Percentiles rank a stretch among this genome's conserved stretches.
Conservation (phyloP, 2,888 invertebrate genomes). For the Micropterix aruncella region DNA sequence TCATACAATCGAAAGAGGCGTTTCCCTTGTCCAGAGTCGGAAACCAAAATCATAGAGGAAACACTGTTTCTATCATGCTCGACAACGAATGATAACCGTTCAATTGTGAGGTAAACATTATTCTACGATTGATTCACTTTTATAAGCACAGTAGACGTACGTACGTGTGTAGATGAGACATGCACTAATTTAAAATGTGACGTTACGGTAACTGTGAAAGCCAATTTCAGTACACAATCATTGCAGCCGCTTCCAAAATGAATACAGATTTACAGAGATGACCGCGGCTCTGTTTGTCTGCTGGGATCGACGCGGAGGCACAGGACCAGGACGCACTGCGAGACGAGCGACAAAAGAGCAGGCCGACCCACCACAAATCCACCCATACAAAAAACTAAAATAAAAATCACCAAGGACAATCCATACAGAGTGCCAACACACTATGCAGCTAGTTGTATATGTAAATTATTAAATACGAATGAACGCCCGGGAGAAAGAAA, state of each 20-base stretch:
- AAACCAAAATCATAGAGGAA: too few species aligned
- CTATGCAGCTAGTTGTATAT: conserved; percentile 10
- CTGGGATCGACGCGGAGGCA: too few species aligned
- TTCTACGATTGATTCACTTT: background rate
- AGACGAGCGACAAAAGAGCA: too few species aligned
- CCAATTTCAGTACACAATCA: background rate
- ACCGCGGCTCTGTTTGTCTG: too few species aligned
- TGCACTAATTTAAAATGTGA: background rate
- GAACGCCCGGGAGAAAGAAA: conserved; percentile 12
- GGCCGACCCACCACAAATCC: background rate
- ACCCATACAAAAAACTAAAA: background rate
- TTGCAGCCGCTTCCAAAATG: background rate
- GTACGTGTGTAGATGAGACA: background rate
- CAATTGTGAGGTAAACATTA: background rate
- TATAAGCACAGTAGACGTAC: background rate
- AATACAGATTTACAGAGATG: too few species aligned
- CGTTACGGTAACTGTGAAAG: background rate
- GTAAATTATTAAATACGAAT: conserved; percentile 10
- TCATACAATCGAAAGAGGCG: background rate
- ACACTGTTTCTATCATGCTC: background rate
- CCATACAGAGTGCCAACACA: conserved; percentile 8
- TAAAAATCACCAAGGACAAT: background rate
- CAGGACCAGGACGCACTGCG: too few species aligned
- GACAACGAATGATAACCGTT: background rate
- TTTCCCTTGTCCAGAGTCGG: too few species aligned